Base-by-base conservation (phyloP, 2,888 invertebrate genomes). In the Stenotaenia linearis region DNA sequence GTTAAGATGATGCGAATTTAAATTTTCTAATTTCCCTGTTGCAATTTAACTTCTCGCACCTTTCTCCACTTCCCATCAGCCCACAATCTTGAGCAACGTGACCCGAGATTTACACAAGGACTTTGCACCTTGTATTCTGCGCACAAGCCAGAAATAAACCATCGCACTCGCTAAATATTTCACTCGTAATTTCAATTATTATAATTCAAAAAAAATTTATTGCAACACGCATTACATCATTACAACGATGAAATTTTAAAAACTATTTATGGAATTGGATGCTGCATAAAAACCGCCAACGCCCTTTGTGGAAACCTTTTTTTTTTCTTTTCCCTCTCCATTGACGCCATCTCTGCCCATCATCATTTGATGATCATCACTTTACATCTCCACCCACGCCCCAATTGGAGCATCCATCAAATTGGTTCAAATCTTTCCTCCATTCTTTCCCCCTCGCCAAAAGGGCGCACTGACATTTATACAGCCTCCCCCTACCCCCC, bases 381-480 rank as follows among this genome's bases (percentile, higher is more conserved):
- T 69, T 69, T 15, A 12, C 23, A 28, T 69, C 69, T 69, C 69
- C 69, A 69, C 69, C 69, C 69, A 69, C 69, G 69, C 69, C 69
- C 69, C 25, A 69, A 28, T 69, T 69, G 69, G 69, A 28, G 69
- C 69, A 69, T 69, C 69, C 69, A 69, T 69, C 69, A 69, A 69
- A 69, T 69, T 28, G 69, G 69, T 12, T 7, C 25, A 28, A 69
- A 69, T 69, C 69, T 69, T 69, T 69, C 5, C 50, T 50, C 50
- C 6, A 50, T 69, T 69, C 69, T 69, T 28, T 6, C 12, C n/a
- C 69, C 69, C 69, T 28, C n/a, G 69, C 69, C 23, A 69, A 69
- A 69, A 25, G 69, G 69, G 69, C 69, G 69, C 77, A 45, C 77
- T 45, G 40, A 28, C 45, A 45, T 77, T 77, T 77, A 45, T 77